Conservation (phyloP, 1,140 invertebrate species). For the Oreohelix idahoensis region DNA sequence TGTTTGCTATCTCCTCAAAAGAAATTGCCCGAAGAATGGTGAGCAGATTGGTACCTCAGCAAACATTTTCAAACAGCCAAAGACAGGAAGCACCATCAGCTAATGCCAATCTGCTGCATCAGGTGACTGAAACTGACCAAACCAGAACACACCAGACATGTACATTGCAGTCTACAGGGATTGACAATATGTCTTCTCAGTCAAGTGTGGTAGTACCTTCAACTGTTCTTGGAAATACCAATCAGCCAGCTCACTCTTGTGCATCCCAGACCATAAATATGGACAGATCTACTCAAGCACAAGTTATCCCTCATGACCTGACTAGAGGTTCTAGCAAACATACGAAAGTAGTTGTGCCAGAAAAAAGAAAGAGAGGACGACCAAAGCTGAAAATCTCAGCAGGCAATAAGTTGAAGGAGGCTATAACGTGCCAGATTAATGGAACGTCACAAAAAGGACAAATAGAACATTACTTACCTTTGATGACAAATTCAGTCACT, state of each 20-base stretch:
- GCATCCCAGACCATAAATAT: too few relatives aligned
- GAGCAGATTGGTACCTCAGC: neutral
- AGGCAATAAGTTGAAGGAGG: neutral
- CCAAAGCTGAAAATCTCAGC: neutral
- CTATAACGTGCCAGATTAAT: neutral
- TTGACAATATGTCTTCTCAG: neutral
- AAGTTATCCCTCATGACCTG: neutral
- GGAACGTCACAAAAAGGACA: neutral
- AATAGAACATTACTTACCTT: too few relatives aligned
- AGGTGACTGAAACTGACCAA: neutral
- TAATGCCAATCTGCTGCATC: neutral
- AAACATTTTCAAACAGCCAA: neutral
- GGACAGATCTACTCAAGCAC: too few relatives aligned
- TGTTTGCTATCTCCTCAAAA: neutral
- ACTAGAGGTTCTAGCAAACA: neutral
- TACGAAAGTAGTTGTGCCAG: neutral
- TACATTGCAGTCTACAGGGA: neutral
- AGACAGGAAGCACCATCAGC: neutral
- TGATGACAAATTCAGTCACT: too few relatives aligned
- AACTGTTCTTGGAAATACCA: too few relatives aligned
- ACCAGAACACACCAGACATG: neutral
- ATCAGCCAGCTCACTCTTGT: too few relatives aligned
- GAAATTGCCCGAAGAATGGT: neutral
- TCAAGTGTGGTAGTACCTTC: too few relatives aligned
- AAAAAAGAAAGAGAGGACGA: neutral